phyloP scores from a whole-genome alignment of 2,888 invertebrate genomes.

The Disparrhopalites patrizii region DNA sequence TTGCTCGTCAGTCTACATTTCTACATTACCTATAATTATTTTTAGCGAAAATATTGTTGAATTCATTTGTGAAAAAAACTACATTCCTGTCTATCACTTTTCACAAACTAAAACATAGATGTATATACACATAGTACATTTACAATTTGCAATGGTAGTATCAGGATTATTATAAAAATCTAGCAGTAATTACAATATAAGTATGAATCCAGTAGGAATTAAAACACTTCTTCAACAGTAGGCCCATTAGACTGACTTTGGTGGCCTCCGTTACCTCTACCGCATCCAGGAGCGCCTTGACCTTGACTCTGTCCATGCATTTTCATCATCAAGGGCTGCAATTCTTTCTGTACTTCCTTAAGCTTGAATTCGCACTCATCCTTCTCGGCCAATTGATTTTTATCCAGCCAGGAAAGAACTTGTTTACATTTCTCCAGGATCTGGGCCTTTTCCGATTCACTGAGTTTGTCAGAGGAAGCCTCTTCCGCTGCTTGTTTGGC shows the following conservation, averaged over 20 bases:
- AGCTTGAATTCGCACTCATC: slow-evolving; percentile 73
- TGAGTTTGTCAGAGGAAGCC: slow-evolving; percentile 60
- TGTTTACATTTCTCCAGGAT: slow-evolving; percentile 62
- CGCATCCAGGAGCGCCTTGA: background rate
- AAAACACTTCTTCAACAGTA: slow-evolving; percentile 59
- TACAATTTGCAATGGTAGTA: too few relatives aligned
- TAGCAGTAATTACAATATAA: too few relatives aligned
- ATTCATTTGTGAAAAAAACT: too few relatives aligned
- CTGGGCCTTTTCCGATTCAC: slow-evolving; percentile 64
- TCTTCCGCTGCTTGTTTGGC: slow-evolving; percentile 65
- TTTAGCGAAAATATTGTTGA: too few relatives aligned
- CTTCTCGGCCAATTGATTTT: slow-evolving; percentile 70
- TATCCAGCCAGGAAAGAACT: slow-evolving; percentile 76
- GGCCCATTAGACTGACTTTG: too few relatives aligned
- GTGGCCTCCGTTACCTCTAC: background rate
- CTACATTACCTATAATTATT: too few relatives aligned
- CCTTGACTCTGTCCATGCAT: slow-evolving; percentile 59
- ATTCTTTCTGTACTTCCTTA: slow-evolving; percentile 66
- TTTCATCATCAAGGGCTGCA: slow-evolving; percentile 70
- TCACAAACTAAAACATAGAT: too few relatives aligned
- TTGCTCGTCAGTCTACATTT: too few relatives aligned
- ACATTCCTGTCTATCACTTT: too few relatives aligned
- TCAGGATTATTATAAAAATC: background rate
- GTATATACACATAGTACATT: too few relatives aligned
- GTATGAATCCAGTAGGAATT: slow-evolving; percentile 18